Evolutionary conservation across 2,888 invertebrate genomes (phyloP).

Genomic region (Aelia acuminata): DNA sequence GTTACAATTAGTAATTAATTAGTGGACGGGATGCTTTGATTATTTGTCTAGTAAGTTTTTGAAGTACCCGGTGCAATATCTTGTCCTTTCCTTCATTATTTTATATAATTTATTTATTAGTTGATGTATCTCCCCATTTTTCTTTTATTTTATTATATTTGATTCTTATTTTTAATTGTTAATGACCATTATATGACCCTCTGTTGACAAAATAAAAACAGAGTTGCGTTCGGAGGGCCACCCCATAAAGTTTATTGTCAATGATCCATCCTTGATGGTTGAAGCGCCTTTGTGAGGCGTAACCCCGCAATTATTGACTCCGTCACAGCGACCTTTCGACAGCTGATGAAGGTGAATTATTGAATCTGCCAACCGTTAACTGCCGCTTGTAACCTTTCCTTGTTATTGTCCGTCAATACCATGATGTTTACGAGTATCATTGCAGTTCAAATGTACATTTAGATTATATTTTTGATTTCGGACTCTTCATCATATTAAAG

Average conservation of each 20-base stretch:
- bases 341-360: conserved; percentile 19
- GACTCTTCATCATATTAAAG: too few species aligned
- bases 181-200: neutral
- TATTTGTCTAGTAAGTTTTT: too few species aligned
- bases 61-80: too few species aligned
- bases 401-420: neutral
- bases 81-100: too few species aligned
- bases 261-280: neutral
- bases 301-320: neutral
- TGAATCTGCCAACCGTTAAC: conserved; percentile 6
- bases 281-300: neutral
- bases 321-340: neutral
- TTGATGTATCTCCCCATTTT: too few species aligned
- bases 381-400: neutral
- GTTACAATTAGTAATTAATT: too few species aligned
- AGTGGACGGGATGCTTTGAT: too few species aligned
- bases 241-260: neutral
- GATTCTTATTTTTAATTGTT: too few species aligned
- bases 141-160: too few species aligned
- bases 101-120: too few species aligned
- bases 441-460: too few species aligned
- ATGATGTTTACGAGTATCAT: neutral
- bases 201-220: neutral
- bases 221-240: neutral
- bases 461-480: too few species aligned